phyloP scores from a whole-genome alignment of 2,888 invertebrate genomes.

The Taenaris catops region DNA sequence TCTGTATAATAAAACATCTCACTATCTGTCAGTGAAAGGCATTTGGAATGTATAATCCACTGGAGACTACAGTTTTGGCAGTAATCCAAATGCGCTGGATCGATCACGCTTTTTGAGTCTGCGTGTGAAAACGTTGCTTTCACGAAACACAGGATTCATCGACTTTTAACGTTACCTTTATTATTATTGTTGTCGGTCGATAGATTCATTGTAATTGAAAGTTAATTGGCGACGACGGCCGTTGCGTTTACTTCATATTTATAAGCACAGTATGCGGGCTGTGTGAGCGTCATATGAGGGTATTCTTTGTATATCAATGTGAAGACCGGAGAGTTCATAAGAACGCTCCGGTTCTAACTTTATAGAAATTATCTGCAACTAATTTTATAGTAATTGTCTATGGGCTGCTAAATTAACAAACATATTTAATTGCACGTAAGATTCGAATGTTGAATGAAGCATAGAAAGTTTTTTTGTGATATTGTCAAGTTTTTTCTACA shows the following conservation, averaged over 20 bases:
- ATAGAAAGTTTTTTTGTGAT: too few relatives aligned
- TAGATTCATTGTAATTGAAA: constrained; percentile 8
- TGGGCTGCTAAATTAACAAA: too few relatives aligned
- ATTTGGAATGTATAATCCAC: constrained; percentile 37
- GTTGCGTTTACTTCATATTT: constrained; percentile 1
- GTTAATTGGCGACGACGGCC: constrained; percentile 2
- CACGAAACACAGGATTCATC: constrained; percentile 35
- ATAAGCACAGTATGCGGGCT: constrained; percentile 12
- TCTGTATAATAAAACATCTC: constrained; percentile 53
- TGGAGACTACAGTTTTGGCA: constrained; percentile 61
- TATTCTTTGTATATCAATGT: constrained; percentile 1
- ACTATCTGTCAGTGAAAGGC: constrained; percentile 27
- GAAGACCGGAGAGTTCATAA: neutral
- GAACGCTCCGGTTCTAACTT: too few relatives aligned
- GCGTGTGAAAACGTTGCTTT: constrained; percentile 51
- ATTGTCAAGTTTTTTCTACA: too few relatives aligned
- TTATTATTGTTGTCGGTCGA: constrained; percentile 7
- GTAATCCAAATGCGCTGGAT: constrained; percentile 65
- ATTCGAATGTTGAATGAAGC: too few relatives aligned
- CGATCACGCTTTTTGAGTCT: constrained; percentile 58
- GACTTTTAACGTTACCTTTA: constrained; percentile 22
- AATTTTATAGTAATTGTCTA: too few relatives aligned
- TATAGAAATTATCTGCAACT: too few relatives aligned
- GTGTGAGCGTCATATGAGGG: constrained; percentile 8
- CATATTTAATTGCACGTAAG: too few relatives aligned